These are phyloP conservation scores for Equus quagga DNA, from an alignment of 2,113 vertebrate genomes.

Conservation along the genomic window DNA sequence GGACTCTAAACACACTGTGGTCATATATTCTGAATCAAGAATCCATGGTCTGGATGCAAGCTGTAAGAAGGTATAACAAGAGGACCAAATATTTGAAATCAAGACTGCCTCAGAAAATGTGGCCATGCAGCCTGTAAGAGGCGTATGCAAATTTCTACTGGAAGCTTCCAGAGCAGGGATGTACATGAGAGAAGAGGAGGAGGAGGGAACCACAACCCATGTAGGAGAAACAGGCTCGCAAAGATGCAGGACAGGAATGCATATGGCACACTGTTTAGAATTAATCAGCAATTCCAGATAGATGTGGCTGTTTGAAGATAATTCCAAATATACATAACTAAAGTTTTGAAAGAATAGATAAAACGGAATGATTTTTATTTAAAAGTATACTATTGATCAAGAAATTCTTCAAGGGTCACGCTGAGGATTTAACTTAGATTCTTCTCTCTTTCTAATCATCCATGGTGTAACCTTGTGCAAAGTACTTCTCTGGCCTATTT, in stretches of 20 bases:
- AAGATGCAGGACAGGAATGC: background rate
- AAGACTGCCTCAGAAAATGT: background rate
- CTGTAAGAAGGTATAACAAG: background rate
- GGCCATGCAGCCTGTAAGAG: background rate
- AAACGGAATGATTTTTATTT: background rate
- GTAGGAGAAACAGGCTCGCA: background rate
- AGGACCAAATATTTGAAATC: background rate
- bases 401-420: background rate
- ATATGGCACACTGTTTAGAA: background rate
- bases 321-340: background rate
- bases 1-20: background rate
- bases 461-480: background rate
- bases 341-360: background rate
- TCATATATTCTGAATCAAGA: background rate
- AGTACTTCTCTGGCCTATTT: background rate
- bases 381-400: background rate
- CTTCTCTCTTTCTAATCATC: background rate
- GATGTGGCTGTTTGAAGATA: background rate
- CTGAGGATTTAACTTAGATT: background rate
- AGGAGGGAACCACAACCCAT: background rate
- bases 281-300: background rate
- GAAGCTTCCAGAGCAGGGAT: background rate
- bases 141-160: background rate
- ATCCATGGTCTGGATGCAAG: background rate
- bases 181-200: background rate